A percentile compares a stretch with the other conserved stretches of the same genome.
Conservation (phyloP, 2,888 invertebrate genomes). For the Rhodophaea formosa region DNA sequence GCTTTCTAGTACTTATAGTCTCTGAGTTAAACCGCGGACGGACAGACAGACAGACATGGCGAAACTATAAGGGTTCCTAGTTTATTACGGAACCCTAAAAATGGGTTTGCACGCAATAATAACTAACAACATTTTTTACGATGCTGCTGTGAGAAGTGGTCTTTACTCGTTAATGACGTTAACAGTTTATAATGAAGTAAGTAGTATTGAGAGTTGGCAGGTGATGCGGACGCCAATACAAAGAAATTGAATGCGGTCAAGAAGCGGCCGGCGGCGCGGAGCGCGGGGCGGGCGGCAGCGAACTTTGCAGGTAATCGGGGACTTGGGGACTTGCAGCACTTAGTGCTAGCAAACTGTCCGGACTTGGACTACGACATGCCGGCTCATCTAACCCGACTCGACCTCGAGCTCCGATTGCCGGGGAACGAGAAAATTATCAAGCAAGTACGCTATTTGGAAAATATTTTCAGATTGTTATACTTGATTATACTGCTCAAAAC, state of each 20-base stretch:
- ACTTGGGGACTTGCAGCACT: background rate
- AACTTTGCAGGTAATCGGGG: conserved; percentile 22
- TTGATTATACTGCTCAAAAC: no score
- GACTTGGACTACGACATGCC: background rate
- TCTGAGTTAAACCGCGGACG: no score
- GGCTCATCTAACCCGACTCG: background rate
- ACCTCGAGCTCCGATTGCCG: background rate
- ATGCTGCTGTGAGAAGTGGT: no score
- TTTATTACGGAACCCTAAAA: no score
- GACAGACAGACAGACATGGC: no score
- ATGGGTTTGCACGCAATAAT: no score
- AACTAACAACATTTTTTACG: no score
- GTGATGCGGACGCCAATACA: conserved; percentile 1
- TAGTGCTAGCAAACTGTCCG: background rate
- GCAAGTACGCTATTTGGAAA: background rate
- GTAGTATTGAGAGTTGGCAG: background rate
- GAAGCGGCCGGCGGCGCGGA: background rate
- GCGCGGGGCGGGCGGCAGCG: conserved; percentile 18
- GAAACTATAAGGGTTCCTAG: no score
- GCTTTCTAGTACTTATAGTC: no score
- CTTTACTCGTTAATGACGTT: background rate
- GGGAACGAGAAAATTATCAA: background rate
- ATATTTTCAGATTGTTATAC: no score
- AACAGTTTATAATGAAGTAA: conserved; percentile 4
- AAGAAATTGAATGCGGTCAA: conserved; percentile 30